A percentile compares a stretch with the other conserved stretches of the same genome.
These are phyloP conservation scores for Typhlomys cinereus DNA, from an alignment of 2,113 vertebrate species.

Conservation along the genomic window DNA sequence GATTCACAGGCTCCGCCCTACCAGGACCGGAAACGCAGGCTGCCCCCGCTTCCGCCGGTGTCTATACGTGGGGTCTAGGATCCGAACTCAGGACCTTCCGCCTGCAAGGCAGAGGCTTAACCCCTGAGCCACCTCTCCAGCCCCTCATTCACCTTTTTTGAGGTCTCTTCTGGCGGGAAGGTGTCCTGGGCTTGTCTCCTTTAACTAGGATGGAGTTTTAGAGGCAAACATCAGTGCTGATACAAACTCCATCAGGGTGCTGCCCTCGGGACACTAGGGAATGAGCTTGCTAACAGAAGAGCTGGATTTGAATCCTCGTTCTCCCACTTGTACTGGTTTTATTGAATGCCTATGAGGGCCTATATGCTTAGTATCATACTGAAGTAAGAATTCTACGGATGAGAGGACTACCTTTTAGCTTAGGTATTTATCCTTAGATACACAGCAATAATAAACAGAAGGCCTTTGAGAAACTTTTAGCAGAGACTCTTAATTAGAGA, in stretches of 20 bases:
- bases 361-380: not conserved
- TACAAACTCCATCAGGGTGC: not conserved
- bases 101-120: too few relatives aligned
- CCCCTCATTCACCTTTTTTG: too few relatives aligned
- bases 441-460: not conserved
- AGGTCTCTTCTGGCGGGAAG: not conserved
- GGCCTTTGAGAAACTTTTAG: not conserved
- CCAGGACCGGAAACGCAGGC: too few relatives aligned
- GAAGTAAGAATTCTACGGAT: not conserved
- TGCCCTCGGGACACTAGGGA: not conserved
- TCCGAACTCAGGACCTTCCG: too few relatives aligned
- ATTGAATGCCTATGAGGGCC: not conserved
- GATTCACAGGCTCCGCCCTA: too few relatives aligned
- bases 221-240: not conserved
- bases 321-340: not conserved
- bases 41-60: too few relatives aligned
- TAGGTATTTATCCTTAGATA: not conserved
- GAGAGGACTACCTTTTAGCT: not conserved
- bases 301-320: not conserved
- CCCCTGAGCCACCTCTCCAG: too few relatives aligned
- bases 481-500: not conserved
- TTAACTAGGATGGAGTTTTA: not conserved
- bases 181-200: not conserved
- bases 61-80: too few relatives aligned
- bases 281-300: not conserved